Percentiles rank a stretch among this genome's conserved stretches.
These are phyloP conservation scores for Trachelus tabidus DNA, from an alignment of 2,888 invertebrate species.

Conservation along the genomic window DNA sequence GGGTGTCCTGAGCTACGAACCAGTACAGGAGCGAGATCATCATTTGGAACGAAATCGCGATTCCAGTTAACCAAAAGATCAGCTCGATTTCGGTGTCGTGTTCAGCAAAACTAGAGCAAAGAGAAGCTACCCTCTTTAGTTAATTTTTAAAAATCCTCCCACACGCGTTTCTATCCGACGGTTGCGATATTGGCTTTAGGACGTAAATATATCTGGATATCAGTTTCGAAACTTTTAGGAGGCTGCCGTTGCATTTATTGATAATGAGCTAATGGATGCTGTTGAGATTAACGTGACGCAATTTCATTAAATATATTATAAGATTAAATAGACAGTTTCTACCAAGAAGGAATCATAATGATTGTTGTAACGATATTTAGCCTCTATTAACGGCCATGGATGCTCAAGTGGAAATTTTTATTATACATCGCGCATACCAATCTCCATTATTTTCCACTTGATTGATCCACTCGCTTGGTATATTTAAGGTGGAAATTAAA, in stretches of 20 bases:
- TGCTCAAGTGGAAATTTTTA: background rate
- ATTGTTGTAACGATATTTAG: background rate
- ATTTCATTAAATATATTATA: background rate
- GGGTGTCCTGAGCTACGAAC: background rate
- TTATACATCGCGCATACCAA: conserved; percentile 26
- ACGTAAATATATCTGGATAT: background rate
- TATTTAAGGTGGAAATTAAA: background rate
- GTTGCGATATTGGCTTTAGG: background rate
- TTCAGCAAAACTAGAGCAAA: background rate
- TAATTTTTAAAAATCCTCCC: background rate
- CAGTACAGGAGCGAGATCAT: background rate
- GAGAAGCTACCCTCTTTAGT: background rate
- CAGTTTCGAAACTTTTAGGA: background rate
- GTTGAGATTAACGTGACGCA: background rate
- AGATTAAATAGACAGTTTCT: too few relatives aligned
- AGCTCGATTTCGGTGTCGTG: background rate
- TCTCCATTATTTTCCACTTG: conserved; percentile 35
- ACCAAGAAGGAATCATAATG: background rate
- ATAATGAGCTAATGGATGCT: background rate
- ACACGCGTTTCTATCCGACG: background rate
- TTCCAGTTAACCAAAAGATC: background rate
- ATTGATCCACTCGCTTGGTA: conserved; percentile 31
- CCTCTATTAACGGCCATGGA: background rate
- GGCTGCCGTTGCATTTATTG: background rate
- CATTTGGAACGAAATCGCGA: background rate